Evolutionary conservation across 2,113 vertebrate species (phyloP), one percentile per base, ranked within the genome.

Genomic region (Hepsetus odoe): DNA sequence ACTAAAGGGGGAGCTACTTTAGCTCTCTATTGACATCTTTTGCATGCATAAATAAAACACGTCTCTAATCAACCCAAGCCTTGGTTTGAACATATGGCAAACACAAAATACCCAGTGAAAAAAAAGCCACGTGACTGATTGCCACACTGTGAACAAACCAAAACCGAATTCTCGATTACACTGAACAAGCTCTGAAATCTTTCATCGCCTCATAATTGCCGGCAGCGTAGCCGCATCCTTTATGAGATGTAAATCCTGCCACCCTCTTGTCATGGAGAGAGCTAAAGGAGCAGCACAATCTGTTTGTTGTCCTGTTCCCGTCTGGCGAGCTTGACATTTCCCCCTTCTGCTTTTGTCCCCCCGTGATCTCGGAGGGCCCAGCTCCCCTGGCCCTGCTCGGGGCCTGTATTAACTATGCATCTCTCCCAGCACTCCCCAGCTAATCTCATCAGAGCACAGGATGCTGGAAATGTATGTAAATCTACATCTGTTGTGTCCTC

Each of bases 321-420:
- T 88, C 87, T 84, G 73, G 88, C 92, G 88, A 83, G 80, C 87
- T 90, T 93, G 91, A 92, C 94, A 89, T 91, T 83, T 88, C 64
- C 88, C 90, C 86, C 88, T 91, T 92, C 87, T 84, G 87, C 88
- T 89, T 80, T 90, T 88, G 85, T 89, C 88, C 87, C n/a, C 68
- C 49, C 64, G 81, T 84, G 88, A 91, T 95, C 93, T 94, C 93
- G 71, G 87, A 90, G 93, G 92, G 85, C 91, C 77, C 72, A n/a
- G 75, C 51, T 77, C 88, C 76, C 87, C 84, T 88, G 89, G 91
- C 91, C 90, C 92, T 92, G 90, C 93, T 95, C 89, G 89, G 94
- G 93, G 93, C 93, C 89, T 91, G 93, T 93, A 96, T 96, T 95
- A 95, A 94, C 94, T 92, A 94, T 94, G 93, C 91, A 94, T 92